phyloP scores from a whole-genome alignment of 2,797 vertebrate genomes.

The Selene dorsalis region DNA sequence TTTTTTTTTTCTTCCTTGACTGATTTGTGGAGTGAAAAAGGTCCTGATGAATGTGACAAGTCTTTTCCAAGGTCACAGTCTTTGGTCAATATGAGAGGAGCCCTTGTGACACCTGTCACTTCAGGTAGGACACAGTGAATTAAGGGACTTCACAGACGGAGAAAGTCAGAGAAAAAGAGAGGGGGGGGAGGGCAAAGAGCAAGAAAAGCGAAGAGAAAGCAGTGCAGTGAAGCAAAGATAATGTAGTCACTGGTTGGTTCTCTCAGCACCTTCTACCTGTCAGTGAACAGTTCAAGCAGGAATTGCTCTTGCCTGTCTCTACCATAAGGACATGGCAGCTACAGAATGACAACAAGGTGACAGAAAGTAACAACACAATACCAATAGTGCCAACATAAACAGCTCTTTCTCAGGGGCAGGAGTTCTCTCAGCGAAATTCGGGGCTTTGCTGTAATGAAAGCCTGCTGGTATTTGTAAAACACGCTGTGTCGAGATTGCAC shows the following conservation, averaged over 20 bases:
- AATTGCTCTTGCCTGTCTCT: conserved; percentile 64
- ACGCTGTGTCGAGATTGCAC: conserved; percentile 39
- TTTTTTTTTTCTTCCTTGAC: neutral
- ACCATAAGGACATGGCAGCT: conserved; percentile 65
- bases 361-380: conserved; percentile 60
- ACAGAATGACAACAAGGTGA: conserved; percentile 47
- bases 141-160: conserved; percentile 24
- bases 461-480: conserved; percentile 29
- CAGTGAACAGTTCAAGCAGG: conserved; percentile 64
- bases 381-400: conserved; percentile 33
- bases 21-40: conserved; percentile 20
- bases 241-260: conserved; percentile 72
- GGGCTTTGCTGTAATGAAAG: conserved; percentile 40
- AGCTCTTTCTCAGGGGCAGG: conserved; percentile 25
- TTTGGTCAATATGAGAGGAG: conserved; percentile 59
- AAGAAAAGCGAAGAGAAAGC: conserved; percentile 39
- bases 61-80: conserved; percentile 67
- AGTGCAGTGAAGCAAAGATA: conserved; percentile 72
- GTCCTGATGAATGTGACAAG: conserved; percentile 55
- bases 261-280: conserved; percentile 75
- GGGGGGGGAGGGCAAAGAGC: conserved; percentile 45
- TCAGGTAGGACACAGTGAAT: conserved; percentile 39
- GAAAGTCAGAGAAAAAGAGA: conserved; percentile 27
- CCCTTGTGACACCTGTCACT: conserved; percentile 72
- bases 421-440: conserved; percentile 30